Evolutionary conservation across 2,797 vertebrate species (phyloP).

Genomic region (Lycodopsis pacificus): DNA sequence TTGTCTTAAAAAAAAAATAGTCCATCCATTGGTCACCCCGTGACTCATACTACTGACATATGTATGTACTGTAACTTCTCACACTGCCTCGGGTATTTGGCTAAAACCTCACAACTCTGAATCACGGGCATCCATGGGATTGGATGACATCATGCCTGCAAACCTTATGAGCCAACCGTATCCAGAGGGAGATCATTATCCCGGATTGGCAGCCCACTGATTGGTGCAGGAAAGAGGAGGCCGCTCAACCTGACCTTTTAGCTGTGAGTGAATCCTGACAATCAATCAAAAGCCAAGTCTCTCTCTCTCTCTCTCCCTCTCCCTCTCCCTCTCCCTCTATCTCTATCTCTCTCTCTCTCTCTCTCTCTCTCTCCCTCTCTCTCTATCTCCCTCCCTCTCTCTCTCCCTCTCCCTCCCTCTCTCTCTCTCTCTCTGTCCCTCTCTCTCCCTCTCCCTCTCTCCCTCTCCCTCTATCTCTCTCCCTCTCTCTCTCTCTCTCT

Average conservation of each 20-base stretch:
- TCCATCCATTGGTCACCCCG: neutral
- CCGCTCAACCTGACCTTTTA: constrained; percentile 72
- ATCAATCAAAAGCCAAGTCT: constrained; percentile 74
- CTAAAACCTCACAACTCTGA: constrained; percentile 51
- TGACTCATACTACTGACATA: constrained; percentile 64
- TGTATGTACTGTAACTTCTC: constrained; percentile 57
- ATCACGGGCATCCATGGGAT: constrained; percentile 49
- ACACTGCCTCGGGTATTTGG: constrained; percentile 44
- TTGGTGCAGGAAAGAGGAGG: constrained; percentile 68
- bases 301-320: constrained; percentile 32
- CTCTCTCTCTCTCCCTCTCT: constrained; percentile 28
- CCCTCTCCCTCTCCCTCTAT: constrained; percentile 32
- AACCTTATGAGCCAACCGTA: constrained; percentile 68
- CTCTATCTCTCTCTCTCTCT: too few relatives aligned
- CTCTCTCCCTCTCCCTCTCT: constrained; percentile 31
- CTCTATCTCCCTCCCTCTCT: too few relatives aligned
- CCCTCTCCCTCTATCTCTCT: constrained; percentile 45
- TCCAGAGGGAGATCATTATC: constrained; percentile 74
- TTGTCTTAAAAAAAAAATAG: neutral
- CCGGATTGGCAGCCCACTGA: constrained; percentile 65
- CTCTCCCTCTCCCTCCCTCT: constrained; percentile 39
- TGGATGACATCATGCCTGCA: constrained; percentile 63
- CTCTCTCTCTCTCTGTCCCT: constrained; percentile 31
- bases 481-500: constrained; percentile 24
- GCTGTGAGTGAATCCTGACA: constrained; percentile 71